Evolutionary conservation across 2,797 vertebrate species (phyloP).

Genomic region (Sebastes dallii): DNA sequence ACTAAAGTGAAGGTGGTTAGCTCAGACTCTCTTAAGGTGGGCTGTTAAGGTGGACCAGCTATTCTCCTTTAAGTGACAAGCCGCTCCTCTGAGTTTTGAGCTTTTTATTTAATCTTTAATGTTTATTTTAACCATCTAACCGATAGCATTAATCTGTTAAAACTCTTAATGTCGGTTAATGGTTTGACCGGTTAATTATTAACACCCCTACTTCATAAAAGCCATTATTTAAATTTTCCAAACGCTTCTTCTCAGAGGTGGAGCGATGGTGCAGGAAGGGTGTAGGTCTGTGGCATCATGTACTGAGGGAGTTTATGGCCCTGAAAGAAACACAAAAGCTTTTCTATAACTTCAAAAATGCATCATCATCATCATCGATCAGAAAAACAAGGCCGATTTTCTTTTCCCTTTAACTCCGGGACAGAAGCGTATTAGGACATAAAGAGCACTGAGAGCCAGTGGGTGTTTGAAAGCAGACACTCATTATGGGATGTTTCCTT

Average conservation of each 20-base stretch:
- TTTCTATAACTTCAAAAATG: neutral
- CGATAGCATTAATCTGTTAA: too few relatives aligned
- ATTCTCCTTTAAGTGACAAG: too few relatives aligned
- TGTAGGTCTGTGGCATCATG: neutral
- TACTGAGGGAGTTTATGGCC: neutral
- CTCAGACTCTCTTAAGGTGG: too few relatives aligned
- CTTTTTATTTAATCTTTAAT: too few relatives aligned
- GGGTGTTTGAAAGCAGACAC: constrained; percentile 22
- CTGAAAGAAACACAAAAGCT: neutral
- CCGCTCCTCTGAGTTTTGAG: too few relatives aligned
- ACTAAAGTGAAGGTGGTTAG: too few relatives aligned
- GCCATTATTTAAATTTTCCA: neutral
- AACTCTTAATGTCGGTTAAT: too few relatives aligned
- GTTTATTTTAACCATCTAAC: too few relatives aligned
- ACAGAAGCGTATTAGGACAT: constrained; percentile 1
- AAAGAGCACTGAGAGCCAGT: constrained; percentile 21
- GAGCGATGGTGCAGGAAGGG: neutral
- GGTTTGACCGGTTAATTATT: too few relatives aligned
- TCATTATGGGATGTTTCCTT: constrained; percentile 60
- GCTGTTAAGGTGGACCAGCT: too few relatives aligned
- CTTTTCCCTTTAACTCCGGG: neutral
- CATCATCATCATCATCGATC: constrained; percentile 12
- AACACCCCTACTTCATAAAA: neutral
- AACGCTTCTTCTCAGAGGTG: neutral
- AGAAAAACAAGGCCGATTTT: neutral